Evolutionary conservation across 2,113 vertebrate genomes (phyloP), one percentile per base, ranked within the genome.

Genomic region (Apaloderma vittatum): DNA sequence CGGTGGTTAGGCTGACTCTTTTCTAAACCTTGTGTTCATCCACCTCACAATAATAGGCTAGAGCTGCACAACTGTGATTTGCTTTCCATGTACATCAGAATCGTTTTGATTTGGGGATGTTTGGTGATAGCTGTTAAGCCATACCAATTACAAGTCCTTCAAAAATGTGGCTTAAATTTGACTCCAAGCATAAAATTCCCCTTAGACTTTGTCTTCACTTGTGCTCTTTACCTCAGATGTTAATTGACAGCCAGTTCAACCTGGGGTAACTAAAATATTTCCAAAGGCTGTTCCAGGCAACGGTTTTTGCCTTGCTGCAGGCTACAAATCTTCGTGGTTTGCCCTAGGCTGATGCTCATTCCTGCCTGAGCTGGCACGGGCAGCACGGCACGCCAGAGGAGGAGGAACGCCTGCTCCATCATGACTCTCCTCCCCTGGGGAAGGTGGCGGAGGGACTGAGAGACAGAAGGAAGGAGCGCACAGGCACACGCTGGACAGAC

Each of bases 131-230:
- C 55, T 90, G 75, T 52, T 87, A 88, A 83, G 88, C 37, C 62
- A 62, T 19, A 52, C 17, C 70, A 93, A 90, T 61, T 66, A 82
- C 46, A 92, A 88, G 80, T 0, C 18, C 83, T 91, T 81, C 86
- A 67, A 94, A 94, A 95, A 77, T 16, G 21, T 21, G 63, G 43
- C 92, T 89, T 86, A 91, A 94, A 95, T 78, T 63, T 81, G 48
- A 91, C 76, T 93, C 90, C 55, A 30, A 94, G 82, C 37, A 63
- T 22, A 88, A 93, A 94, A 97, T 88, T 95, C 76, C 88, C 90
- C 86, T 75, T 16, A 68, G 80, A 81, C 34, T 78, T 90, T 89
- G 90, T 65, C 94, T 96, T 82, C 75, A 84, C 90, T 86, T 88
- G 88, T 51, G 71, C 93, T 92, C 65, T 86, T 92, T 77, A 66